These are phyloP conservation scores for Cynoglossus semilaevis DNA, from an alignment of 2,113 vertebrate species.

Conservation along the genomic window DNA sequence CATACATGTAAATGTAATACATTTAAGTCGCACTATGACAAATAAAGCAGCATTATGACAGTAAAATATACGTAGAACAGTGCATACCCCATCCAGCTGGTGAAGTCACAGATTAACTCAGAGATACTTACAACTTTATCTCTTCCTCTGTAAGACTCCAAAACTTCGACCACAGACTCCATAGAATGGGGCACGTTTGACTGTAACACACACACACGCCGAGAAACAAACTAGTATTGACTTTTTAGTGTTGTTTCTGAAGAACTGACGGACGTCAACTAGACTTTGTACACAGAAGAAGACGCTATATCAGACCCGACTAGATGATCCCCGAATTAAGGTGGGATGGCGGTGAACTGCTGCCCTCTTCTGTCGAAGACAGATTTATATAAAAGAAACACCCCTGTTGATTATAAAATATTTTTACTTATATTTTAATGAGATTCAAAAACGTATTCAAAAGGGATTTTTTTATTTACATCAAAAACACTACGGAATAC, in stretches of 20 bases:
- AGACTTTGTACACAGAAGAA: constrained; percentile 64
- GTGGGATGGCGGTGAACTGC: background rate
- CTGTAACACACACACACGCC: background rate
- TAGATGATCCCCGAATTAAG: constrained; percentile 37
- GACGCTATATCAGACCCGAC: constrained; percentile 15
- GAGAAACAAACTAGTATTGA: background rate
- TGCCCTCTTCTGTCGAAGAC: constrained; percentile 4
- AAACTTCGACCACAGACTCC: constrained; percentile 64
- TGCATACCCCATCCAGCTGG: too few species aligned
- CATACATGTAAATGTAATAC: too few species aligned
- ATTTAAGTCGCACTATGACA: too few species aligned
- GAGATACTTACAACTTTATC: constrained; percentile 86
- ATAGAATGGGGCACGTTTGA: constrained; percentile 76
- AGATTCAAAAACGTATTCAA: too few species aligned
- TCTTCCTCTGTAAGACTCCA: constrained; percentile 88
- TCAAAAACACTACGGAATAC: too few species aligned
- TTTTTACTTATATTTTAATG: too few species aligned
- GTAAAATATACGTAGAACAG: too few species aligned
- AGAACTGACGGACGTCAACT: constrained; percentile 2
- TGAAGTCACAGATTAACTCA: too few species aligned
- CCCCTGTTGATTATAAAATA: too few species aligned
- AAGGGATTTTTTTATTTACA: too few species aligned
- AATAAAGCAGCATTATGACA: too few species aligned
- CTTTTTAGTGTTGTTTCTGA: too few species aligned
- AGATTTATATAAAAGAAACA: background rate